phyloP scores from a whole-genome alignment of 2,113 vertebrate species.

The Murina feae region DNA sequence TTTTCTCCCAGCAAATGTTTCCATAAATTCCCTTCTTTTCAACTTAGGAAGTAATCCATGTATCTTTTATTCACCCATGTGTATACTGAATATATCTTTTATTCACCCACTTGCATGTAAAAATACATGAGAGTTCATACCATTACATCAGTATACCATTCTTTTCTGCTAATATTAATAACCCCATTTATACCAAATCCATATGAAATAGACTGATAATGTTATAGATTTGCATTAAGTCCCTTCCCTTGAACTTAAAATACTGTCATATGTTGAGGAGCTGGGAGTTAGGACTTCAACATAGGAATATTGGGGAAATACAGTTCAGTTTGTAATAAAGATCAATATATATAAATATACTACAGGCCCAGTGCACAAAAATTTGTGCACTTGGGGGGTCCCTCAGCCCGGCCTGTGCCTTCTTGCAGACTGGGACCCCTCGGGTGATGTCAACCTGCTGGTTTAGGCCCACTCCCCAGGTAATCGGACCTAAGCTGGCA shows the following conservation, averaged over 20 bases:
- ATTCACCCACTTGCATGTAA: not conserved
- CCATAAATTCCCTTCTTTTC: slow-evolving; percentile 12
- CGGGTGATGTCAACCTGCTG: no score
- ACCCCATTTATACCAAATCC: not conserved
- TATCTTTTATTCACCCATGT: not conserved
- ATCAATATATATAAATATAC: not conserved
- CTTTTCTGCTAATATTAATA: not conserved
- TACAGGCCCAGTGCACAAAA: no score
- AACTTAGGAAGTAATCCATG: not conserved
- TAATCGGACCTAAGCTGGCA: no score
- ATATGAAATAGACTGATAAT: not conserved
- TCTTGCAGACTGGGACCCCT: no score
- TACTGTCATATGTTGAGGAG: not conserved
- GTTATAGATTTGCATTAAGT: not conserved
- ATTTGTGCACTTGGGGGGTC: no score
- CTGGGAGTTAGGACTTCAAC: not conserved
- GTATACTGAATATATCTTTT: not conserved
- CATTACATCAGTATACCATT: not conserved
- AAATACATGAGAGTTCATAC: not conserved
- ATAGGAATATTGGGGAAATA: not conserved
- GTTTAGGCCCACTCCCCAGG: no score
- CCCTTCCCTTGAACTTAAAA: not conserved
- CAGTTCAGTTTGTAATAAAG: not conserved
- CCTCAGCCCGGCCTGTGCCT: no score
- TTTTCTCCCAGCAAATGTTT: slow-evolving; percentile 5